A percentile compares a stretch with the other conserved stretches of the same genome.
These are phyloP conservation scores for Gyrodactylus salaris DNA, from an alignment of 1,140 invertebrate genomes.

Conservation along the genomic window DNA sequence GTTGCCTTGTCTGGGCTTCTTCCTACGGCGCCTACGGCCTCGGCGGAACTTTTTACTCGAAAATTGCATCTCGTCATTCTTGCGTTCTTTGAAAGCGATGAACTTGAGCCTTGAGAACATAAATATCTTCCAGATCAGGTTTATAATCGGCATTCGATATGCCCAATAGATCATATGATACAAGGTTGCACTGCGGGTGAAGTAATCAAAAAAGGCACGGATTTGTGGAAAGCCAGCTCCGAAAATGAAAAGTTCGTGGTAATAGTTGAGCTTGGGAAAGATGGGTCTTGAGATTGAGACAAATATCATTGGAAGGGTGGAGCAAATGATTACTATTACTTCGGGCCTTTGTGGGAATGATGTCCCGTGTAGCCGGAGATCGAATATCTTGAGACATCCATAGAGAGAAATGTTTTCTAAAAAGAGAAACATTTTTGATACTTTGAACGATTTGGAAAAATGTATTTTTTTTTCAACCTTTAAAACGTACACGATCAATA, in stretches of 20 bases:
- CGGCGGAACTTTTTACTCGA: not conserved
- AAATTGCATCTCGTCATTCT: not conserved
- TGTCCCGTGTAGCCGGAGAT: not conserved
- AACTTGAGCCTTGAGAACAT: not conserved
- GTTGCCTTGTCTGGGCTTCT: not conserved
- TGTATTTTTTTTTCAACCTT: too few species aligned
- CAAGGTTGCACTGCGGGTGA: not conserved
- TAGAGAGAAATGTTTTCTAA: not conserved
- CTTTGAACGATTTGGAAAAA: too few species aligned
- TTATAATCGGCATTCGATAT: not conserved
- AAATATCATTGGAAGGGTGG: not conserved
- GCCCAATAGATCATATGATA: slow-evolving; percentile 5
- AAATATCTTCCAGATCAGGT: not conserved
- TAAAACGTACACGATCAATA: too few species aligned
- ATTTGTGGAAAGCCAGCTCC: not conserved
- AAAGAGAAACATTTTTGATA: too few species aligned
- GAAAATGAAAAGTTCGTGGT: not conserved
- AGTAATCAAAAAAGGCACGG: not conserved
- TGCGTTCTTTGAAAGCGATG: not conserved
- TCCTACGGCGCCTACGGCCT: not conserved
- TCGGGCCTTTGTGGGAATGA: not conserved
- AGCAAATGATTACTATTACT: slow-evolving; percentile 2
- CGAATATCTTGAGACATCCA: not conserved
- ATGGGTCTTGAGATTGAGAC: not conserved
- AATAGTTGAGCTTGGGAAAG: not conserved